Evolutionary conservation across 2,888 invertebrate genomes (phyloP), one percentile per base, ranked within the genome.

Genomic region (Leptopterna dolabrata): DNA sequence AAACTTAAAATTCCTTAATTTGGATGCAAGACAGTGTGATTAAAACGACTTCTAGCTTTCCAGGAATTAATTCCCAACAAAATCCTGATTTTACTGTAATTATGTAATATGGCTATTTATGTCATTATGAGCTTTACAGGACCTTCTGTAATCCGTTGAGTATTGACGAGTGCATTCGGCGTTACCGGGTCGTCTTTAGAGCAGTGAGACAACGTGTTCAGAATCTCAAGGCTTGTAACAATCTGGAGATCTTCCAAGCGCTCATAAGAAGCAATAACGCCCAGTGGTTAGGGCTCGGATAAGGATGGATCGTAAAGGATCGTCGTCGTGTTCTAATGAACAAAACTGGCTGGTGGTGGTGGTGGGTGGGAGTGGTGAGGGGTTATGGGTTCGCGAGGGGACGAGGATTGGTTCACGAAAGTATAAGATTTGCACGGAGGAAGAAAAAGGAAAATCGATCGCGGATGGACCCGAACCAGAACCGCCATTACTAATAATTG

Each of bases 401-500:
- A 24, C 13, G 63, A 63, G 63, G 63, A 63, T 27, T 24, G 19
- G 63, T 24, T 63, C 63, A 24, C 63, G 27, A 63, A 63, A 55
- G 19, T 30, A 36, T 36, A 73, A 29, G 73, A 73, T 73, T 30
- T 63, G 63, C 19, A 63, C 36, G 45, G 41, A 43, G 19, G 36
- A 13, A 45, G 24, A 19, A 19, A 78, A 45, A 78, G 19, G 78
- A 43, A 78, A 78, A 78, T 27, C 78, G 78, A 78, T 78, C 78
- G 47, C 41, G 16, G 78, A 45, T 45, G 78, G 24, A 45, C 41
- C 63, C 63, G 45, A 27, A 73, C 73, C 36, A 78, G 41, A 16
- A 45, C 43, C 45, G 45, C 41, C 78, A 78, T 78, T 78, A 45
- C 45, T 45, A 78, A 78, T 78, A 78, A 78, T 78, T 78, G 78